Conservation (phyloP, 2,888 invertebrate genomes). For the Leptura quadrifasciata region DNA sequence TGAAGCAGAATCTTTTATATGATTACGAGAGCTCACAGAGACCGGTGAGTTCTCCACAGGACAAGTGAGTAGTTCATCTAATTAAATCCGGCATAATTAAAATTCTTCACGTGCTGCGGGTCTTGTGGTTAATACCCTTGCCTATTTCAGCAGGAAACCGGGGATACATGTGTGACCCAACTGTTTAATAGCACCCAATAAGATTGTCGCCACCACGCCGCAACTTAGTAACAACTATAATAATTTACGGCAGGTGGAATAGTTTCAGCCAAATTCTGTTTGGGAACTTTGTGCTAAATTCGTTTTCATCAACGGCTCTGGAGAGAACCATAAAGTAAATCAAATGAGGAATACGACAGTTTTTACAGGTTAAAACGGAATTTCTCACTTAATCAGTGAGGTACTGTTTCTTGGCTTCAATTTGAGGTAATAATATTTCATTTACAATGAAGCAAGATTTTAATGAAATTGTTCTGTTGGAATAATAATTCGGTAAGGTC, state of each 20-base stretch:
- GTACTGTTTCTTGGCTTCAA: too few relatives aligned
- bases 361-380: background rate
- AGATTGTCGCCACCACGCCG: conserved; percentile 45
- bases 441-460: too few relatives aligned
- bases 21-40: conserved; percentile 1
- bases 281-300: background rate
- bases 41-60: conserved; percentile 14
- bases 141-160: conserved; percentile 47
- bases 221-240: conserved; percentile 31
- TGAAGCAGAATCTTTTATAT: conserved; percentile 20
- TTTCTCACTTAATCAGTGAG: background rate
- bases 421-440: too few relatives aligned
- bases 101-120: conserved; percentile 55
- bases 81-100: conserved; percentile 63
- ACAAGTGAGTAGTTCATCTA: conserved; percentile 48
- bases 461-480: too few relatives aligned
- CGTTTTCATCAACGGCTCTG: background rate
- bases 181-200: conserved; percentile 50
- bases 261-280: conserved; percentile 15
- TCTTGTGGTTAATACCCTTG: conserved; percentile 54
- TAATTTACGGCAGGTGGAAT: conserved; percentile 36
- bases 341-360: background rate
- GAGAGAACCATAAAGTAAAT: conserved; percentile 3
- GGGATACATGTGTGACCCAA: conserved; percentile 54
- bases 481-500: too few relatives aligned